These are phyloP conservation scores for Diglossa cyanea DNA, from an alignment of 2,797 vertebrate genomes.

Conservation along the genomic window DNA sequence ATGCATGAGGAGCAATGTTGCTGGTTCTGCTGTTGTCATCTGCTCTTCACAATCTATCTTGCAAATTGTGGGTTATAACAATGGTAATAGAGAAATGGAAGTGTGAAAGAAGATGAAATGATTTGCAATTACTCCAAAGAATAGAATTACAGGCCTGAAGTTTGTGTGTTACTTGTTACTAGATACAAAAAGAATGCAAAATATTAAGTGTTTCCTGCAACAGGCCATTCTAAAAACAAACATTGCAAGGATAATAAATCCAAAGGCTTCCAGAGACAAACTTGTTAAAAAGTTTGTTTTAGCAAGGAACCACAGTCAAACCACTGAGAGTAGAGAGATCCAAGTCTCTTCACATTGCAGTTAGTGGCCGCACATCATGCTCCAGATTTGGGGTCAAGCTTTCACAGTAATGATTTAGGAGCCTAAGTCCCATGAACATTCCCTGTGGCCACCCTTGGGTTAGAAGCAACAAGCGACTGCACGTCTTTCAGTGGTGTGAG, in stretches of 20 bases:
- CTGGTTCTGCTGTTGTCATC: not conserved
- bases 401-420: not conserved
- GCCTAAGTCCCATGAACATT: not conserved
- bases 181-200: not conserved
- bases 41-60: not conserved
- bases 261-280: not conserved
- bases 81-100: not conserved
- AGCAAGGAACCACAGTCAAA: not conserved
- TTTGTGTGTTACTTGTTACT: not conserved
- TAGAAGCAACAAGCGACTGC: not conserved
- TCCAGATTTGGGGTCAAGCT: not conserved
- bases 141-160: not conserved
- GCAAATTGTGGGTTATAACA: not conserved
- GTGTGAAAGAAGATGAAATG: not conserved
- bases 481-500: not conserved
- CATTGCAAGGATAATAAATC: not conserved
- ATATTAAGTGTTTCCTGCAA: not conserved
- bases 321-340: not conserved
- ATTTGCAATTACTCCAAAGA: not conserved
- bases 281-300: constrained; percentile 11
- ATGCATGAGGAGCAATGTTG: not conserved
- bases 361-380: not conserved
- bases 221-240: not conserved
- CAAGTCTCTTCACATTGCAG: not conserved
- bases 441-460: not conserved